These are phyloP conservation scores for Microplitis deprimator DNA, from an alignment of 2,888 invertebrate genomes.

Conservation along the genomic window DNA sequence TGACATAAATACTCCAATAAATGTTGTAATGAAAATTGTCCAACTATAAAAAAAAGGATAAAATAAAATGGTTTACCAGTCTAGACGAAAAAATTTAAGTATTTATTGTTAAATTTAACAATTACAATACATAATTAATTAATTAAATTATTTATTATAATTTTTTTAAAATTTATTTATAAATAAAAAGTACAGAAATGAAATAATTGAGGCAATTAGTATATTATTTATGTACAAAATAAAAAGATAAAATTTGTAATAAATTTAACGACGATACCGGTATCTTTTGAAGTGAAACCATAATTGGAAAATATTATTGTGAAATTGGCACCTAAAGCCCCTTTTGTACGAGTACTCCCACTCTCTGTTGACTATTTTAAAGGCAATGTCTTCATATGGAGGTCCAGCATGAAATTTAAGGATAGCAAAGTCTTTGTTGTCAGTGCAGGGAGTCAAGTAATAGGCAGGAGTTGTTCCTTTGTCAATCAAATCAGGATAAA, in stretches of 20 bases:
- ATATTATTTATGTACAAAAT: no score
- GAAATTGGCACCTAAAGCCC: conserved; percentile 98
- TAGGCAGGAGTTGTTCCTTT: conserved; percentile 94
- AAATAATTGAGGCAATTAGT: no score
- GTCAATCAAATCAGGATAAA: conserved; percentile 98
- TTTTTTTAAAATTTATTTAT: not conserved
- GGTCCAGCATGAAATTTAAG: conserved; percentile 98
- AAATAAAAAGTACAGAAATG: conserved; percentile 37
- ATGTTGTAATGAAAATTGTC: no score
- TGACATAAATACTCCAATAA: no score
- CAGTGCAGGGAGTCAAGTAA: conserved; percentile 89
- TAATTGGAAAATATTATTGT: conserved; percentile 98
- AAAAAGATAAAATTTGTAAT: conserved; percentile 38
- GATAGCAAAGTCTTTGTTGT: conserved; percentile 95
- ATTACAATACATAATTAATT: no score
- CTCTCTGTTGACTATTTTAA: conserved; percentile 98
- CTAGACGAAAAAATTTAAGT: not conserved
- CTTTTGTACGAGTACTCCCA: conserved; percentile 99
- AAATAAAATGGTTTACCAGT: not conserved
- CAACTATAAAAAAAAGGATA: not conserved
- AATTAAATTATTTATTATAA: no score
- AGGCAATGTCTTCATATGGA: conserved; percentile 99
- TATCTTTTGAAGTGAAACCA: conserved; percentile 99
- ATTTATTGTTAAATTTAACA: not conserved
- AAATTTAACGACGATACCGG: conserved; percentile 85